Evolutionary conservation across 1,140 invertebrate species (phyloP).

Genomic region (Nebria ingens): DNA sequence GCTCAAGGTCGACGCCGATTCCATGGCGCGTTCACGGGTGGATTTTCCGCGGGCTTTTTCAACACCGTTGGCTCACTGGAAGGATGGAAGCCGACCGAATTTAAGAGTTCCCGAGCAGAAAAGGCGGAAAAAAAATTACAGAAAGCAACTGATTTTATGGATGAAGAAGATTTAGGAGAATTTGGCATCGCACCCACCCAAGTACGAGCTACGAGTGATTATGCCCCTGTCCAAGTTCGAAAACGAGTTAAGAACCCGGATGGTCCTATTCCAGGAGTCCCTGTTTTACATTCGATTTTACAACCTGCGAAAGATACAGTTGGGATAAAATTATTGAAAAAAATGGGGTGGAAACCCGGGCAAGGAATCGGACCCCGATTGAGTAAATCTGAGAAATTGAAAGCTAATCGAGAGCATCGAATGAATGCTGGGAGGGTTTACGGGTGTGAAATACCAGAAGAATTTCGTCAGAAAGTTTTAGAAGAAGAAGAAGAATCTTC

Average conservation of each 20-base stretch:
- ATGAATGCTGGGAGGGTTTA: slow-evolving; percentile 42
- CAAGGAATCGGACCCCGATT: slow-evolving; percentile 78
- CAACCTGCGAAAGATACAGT: slow-evolving; percentile 75
- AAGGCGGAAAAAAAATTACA: slow-evolving; percentile 46
- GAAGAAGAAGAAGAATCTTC: slow-evolving; percentile 36
- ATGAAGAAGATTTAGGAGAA: slow-evolving; percentile 90
- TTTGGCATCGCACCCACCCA: slow-evolving; percentile 90
- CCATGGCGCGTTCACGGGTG: slow-evolving; percentile 98
- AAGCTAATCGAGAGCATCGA: slow-evolving; percentile 34
- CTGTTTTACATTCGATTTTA: slow-evolving; percentile 70
- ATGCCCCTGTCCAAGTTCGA: slow-evolving; percentile 41
- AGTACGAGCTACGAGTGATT: slow-evolving; percentile 67
- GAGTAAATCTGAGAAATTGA: slow-evolving; percentile 45
- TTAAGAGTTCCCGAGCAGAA: slow-evolving; percentile 76
- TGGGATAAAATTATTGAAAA: slow-evolving; percentile 72
- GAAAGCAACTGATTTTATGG: slow-evolving; percentile 93
- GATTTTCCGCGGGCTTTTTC: slow-evolving; percentile 96
- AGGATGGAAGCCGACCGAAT: slow-evolving; percentile 87
- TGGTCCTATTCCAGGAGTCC: slow-evolving; percentile 66
- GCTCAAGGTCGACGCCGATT: slow-evolving; percentile 83
- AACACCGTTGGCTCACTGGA: slow-evolving; percentile 93
- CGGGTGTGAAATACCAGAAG: slow-evolving; percentile 53
- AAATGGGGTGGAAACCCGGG: slow-evolving; percentile 84
- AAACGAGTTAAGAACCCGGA: slow-evolving; percentile 34
- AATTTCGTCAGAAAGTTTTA: slow-evolving; percentile 19